Evolutionary conservation across 2,113 vertebrate genomes (phyloP), one percentile per base, ranked within the genome.

Genomic region (Callithrix jacchus): DNA sequence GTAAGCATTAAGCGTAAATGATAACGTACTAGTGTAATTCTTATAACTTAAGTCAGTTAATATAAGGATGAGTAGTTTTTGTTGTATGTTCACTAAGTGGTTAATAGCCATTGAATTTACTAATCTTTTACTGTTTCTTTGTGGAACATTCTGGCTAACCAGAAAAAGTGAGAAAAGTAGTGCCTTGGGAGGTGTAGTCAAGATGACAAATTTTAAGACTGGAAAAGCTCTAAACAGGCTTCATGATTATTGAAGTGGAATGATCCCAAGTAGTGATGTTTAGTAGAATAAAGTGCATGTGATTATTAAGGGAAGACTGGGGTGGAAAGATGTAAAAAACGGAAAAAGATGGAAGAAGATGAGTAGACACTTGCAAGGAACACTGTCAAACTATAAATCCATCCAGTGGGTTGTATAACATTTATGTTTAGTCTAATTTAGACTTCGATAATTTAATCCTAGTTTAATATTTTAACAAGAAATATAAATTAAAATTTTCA

Each of bases 381-480:
- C 47, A 86, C 20, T 94, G 35, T 81, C 87, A 88, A 66, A 94
- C 13, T 94, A 58, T 87, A 94, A 97, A 96, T 96, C 89, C 91
- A 95, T 93, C 96, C 6, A 83, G 23, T 97, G 92, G 92, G 37
- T 97, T 97, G 87, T 89, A 14, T 74, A 80, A 40, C 18, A 88
- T 93, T 94, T 95, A 85, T 82, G 58, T 94, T 97, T 95, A 81
- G 92, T 97, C 92, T 97, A 96, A 91, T 96, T 96, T 96, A 96
- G 97, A 97, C 91, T 92, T 61, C 83, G 89, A 94, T 47, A 92
- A 95, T 95, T 96, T 95, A 92, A 85, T 61, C 16, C 64, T 94
- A 66, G 61, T 89, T 97, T 93, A 96, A 92, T 97, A 96, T 94
- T 96, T 97, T 95, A 96, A 92, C 52, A 93, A 88, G 93, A 94